Percentiles rank a stretch among this genome's conserved stretches.
These are phyloP conservation scores for Erythrocercus mccallii DNA, from an alignment of 2,113 vertebrate species.

Conservation along the genomic window DNA sequence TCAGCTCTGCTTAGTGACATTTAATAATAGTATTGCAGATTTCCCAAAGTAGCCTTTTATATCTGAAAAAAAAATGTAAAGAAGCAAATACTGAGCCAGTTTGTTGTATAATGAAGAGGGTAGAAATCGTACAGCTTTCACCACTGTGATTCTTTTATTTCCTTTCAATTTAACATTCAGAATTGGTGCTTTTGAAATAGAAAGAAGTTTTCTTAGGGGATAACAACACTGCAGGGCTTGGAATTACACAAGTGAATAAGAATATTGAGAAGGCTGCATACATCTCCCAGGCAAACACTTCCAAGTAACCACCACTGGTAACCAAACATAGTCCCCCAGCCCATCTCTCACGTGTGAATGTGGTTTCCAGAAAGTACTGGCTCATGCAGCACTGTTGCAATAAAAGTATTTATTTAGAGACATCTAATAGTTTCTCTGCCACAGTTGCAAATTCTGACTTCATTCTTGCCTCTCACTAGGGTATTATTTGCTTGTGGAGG, in stretches of 20 bases:
- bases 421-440: neutral
- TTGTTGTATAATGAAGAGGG: constrained; percentile 61
- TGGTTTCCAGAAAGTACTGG: constrained; percentile 56
- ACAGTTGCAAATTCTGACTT: constrained; percentile 6
- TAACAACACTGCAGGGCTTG: constrained; percentile 43
- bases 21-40: constrained; percentile 63
- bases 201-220: constrained; percentile 70
- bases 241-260: constrained; percentile 70
- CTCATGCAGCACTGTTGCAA: neutral
- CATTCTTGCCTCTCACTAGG: neutral
- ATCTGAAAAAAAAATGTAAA: constrained; percentile 66
- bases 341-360: constrained; percentile 49
- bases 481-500: neutral
- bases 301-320: constrained; percentile 54
- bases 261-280: constrained; percentile 68
- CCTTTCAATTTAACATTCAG: constrained; percentile 69
- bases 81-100: constrained; percentile 55
- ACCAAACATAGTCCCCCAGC: constrained; percentile 41
- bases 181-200: constrained; percentile 65
- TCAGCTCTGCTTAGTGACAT: constrained; percentile 50
- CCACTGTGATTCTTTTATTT: constrained; percentile 65
- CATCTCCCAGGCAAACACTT: constrained; percentile 66
- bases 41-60: constrained; percentile 69
- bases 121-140: constrained; percentile 40
- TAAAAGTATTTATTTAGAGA: constrained; percentile 55